phyloP scores from a whole-genome alignment of 2,888 invertebrate species.

The Oligia strigilis region DNA sequence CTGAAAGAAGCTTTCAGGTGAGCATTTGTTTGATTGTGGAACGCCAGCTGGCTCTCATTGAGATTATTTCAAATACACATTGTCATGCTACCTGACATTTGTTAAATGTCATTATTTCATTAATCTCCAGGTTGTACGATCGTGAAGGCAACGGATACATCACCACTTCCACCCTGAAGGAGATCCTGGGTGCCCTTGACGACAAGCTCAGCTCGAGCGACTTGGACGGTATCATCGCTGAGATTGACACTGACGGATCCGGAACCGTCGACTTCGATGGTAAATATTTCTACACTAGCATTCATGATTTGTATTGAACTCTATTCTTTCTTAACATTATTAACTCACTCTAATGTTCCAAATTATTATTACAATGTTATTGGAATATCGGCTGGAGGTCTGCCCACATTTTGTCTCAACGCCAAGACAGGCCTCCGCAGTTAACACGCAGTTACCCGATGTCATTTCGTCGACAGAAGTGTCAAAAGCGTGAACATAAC shows the following conservation, averaged over 20 bases:
- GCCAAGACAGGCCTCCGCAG: conserved; percentile 62
- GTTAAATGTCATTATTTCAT: neutral
- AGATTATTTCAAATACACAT: neutral
- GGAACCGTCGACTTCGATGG: conserved; percentile 99
- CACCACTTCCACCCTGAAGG: conserved; percentile 97
- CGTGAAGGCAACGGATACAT: conserved; percentile 98
- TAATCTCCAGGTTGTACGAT: conserved; percentile 94
- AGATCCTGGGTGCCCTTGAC: conserved; percentile 97
- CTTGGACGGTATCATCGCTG: conserved; percentile 98
- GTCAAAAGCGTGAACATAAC: conserved; percentile 66
- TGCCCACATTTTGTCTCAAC: conserved; percentile 62
- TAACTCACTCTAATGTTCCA: conserved; percentile 40
- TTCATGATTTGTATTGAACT: conserved; percentile 6
- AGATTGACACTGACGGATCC: conserved; percentile 99
- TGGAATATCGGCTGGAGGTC: conserved; percentile 62
- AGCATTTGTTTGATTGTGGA: neutral
- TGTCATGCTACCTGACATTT: neutral
- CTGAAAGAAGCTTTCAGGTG: conserved; percentile 98
- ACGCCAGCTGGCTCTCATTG: neutral
- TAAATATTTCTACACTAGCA: conserved; percentile 79
- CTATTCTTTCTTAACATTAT: conserved; percentile 14
- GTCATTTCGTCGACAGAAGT: conserved; percentile 60
- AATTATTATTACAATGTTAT: conserved; percentile 54
- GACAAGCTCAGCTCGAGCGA: conserved; percentile 98
- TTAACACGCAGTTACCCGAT: conserved; percentile 65